Evolutionary conservation across 2,888 invertebrate species (phyloP), one percentile per base, ranked within the genome.

Genomic region (Parnassius apollo): DNA sequence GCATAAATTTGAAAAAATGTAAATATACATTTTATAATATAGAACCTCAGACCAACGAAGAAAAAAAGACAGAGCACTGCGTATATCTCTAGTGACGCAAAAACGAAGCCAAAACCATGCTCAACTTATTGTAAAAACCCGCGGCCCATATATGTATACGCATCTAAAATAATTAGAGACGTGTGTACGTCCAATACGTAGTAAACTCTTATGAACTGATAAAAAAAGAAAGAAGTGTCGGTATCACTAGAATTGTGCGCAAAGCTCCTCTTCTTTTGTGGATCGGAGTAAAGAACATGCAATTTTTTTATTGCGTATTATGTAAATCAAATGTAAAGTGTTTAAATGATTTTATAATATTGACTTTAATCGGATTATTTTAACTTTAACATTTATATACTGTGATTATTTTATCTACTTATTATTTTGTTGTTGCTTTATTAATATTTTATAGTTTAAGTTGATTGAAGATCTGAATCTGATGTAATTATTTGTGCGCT

Each of bases 361-460:
- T 70, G 69, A 71, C 73, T 70, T 58, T 59, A 60, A 69, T 72
- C 72, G 66, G 71, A 68, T 75, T 70, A 67, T 61, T 71, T 70
- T 12, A 55, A 55, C 55, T 48, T 18, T 51, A 56, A 45, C 13
- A 51, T 62, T 49, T 54, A 49, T 59, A 45, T 57, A 13, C 81
- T 84, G 83, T 83, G 83, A 84, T 83, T 74, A 71, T 79, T 75
- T 35, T 75, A 70, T 70, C 69, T 81, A 18, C 22, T 48, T 46
- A 79, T 80, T 80, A 81, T 73, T 75, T 81, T 79, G 77, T 81
- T 82, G 66, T 72, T 71, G 66, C 65, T 72, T 71, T 70, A 66
- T 72, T 67, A 66, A 66, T 69, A 69, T 69, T 71, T 71, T 73
- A 70, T 72, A 70, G 71, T 68, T 72, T 69, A 68, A 64, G 59